Percentiles rank a stretch among this genome's conserved stretches.
phyloP scores from a whole-genome alignment of 2,113 vertebrate species.

The Nyctereutes procyonoides region DNA sequence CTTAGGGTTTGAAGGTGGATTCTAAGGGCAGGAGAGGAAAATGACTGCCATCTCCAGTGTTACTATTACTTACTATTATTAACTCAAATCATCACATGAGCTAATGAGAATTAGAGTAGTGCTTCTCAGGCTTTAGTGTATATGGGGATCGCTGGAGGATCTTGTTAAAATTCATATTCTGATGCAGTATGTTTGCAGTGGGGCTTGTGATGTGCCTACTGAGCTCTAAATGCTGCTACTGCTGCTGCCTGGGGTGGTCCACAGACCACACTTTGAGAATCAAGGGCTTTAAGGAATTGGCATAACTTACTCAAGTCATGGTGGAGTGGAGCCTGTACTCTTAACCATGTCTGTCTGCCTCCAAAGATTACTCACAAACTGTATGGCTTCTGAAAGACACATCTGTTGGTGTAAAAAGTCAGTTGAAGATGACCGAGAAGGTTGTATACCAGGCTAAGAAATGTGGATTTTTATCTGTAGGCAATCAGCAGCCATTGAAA shows the following conservation, averaged over 20 bases:
- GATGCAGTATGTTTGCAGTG: not conserved
- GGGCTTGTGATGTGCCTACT: not conserved
- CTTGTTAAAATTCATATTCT: constrained; percentile 28
- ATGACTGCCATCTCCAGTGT: not conserved
- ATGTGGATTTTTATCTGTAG: constrained; percentile 26
- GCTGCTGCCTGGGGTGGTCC: not conserved
- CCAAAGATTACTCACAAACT: not conserved
- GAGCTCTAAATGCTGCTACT: not conserved
- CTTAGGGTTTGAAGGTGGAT: not conserved
- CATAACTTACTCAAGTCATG: not conserved
- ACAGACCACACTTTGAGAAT: not conserved
- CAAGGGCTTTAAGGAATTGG: not conserved
- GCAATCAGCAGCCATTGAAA: not conserved
- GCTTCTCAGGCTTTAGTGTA: not conserved
- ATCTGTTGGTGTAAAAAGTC: not conserved
- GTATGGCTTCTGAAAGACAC: not conserved
- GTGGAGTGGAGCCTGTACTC: not conserved
- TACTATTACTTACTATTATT: not conserved
- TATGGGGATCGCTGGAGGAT: not conserved
- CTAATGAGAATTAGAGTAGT: not conserved
- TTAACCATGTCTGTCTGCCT: not conserved
- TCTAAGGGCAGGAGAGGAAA: not conserved
- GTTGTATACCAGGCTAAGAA: not conserved
- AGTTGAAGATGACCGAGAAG: not conserved
- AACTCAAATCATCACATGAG: not conserved